These are phyloP conservation scores for Zaprionus bogoriensis DNA, from an alignment of 2,888 invertebrate species.

Conservation along the genomic window DNA sequence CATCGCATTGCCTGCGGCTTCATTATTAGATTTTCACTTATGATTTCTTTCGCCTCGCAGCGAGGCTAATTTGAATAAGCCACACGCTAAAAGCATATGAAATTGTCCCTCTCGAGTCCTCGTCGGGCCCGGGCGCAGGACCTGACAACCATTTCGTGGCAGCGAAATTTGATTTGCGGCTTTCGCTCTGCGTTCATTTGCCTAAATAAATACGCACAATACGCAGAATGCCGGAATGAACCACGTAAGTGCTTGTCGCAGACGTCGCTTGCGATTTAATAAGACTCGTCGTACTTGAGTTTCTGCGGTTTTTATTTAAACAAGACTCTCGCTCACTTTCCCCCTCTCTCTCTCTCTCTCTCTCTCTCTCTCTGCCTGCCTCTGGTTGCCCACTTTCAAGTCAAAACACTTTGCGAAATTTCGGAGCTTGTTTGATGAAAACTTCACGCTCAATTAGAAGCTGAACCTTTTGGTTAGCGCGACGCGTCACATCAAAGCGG, in stretches of 20 bases:
- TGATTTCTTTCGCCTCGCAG: slow-evolving; percentile 38
- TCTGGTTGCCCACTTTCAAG: background rate
- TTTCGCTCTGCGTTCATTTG: slow-evolving; percentile 37
- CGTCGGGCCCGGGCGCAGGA: background rate
- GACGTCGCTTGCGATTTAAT: slow-evolving; percentile 33
- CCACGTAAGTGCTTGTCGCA: slow-evolving; percentile 28
- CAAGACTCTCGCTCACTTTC: background rate
- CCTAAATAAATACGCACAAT: slow-evolving; percentile 40
- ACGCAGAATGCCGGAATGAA: background rate
- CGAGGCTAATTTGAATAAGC: slow-evolving; percentile 36
- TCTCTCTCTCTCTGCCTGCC: background rate
- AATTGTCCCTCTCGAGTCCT: slow-evolving; percentile 5
- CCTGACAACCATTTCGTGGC: slow-evolving; percentile 3
- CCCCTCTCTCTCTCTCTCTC: background rate
- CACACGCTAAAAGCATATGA: slow-evolving; percentile 38
- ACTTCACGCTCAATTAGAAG: slow-evolving; percentile 53
- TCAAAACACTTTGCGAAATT: background rate
- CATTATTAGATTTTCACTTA: slow-evolving; percentile 57
- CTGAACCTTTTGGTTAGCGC: slow-evolving; percentile 9
- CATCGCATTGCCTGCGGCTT: slow-evolving; percentile 22
- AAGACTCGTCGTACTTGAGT: slow-evolving; percentile 39
- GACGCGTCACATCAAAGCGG: slow-evolving; percentile 41
- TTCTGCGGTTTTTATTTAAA: slow-evolving; percentile 26
- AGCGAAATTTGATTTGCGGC: slow-evolving; percentile 51
- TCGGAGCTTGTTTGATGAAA: slow-evolving; percentile 8